These are phyloP conservation scores for Tetramorium bicarinatum DNA, from an alignment of 2,888 invertebrate genomes.

Conservation along the genomic window DNA sequence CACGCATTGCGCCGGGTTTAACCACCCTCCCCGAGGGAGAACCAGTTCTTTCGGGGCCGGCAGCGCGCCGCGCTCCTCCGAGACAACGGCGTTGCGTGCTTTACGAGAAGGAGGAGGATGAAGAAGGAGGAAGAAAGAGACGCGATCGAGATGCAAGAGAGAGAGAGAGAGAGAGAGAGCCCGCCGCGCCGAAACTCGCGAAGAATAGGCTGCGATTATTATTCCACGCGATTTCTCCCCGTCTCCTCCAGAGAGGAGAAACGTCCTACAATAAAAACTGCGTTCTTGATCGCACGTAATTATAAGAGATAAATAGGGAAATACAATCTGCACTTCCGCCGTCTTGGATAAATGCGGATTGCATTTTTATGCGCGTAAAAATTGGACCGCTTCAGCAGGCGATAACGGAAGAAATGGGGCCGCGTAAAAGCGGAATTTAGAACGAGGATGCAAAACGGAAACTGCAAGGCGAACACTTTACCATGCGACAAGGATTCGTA, in stretches of 20 bases:
- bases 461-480: not conserved
- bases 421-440: not conserved
- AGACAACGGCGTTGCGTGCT: conserved; percentile 55
- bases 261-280: not conserved
- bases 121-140: conserved; percentile 64
- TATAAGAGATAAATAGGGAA: not conserved
- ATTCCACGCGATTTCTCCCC: conserved; percentile 17
- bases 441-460: not conserved
- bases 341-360: not conserved
- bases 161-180: conserved; percentile 17
- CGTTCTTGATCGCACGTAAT: not conserved
- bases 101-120: conserved; percentile 61
- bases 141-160: conserved; percentile 25
- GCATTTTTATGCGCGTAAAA: not conserved
- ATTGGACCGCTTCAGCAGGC: not conserved
- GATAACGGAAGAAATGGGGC: not conserved
- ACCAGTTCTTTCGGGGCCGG: conserved; percentile 79
- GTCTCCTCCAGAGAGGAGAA: not conserved
- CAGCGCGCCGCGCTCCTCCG: conserved; percentile 46
- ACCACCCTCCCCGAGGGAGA: conserved; percentile 79
- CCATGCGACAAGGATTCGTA: not conserved
- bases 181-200: conserved; percentile 63
- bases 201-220: conserved; percentile 37
- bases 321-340: not conserved
- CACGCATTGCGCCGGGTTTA: conserved; percentile 81